Conservation (phyloP, 2,888 invertebrate species). For the Megastigmus dorsalis region DNA sequence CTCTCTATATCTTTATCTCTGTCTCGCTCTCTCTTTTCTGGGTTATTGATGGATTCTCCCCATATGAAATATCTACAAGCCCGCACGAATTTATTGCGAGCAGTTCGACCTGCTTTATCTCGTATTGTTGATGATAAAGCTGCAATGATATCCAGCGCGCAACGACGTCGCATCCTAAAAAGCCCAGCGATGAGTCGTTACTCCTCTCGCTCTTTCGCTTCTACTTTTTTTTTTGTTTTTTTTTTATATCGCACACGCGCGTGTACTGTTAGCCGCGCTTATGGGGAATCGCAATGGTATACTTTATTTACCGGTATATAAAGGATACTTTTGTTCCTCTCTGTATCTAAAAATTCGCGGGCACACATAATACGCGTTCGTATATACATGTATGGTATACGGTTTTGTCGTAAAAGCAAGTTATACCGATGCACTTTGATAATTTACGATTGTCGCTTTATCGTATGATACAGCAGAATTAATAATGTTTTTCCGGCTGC, state of each 20-base stretch:
- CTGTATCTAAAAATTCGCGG: slow-evolving; percentile 18
- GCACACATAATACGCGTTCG: neutral
- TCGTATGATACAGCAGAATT: slow-evolving; percentile 16
- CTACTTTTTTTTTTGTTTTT: too few relatives aligned
- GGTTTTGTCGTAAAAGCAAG: slow-evolving; percentile 32
- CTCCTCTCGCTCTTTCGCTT: slow-evolving; percentile 28
- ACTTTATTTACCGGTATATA: slow-evolving; percentile 42
- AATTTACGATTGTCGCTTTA: slow-evolving; percentile 23
- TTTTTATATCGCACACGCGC: slow-evolving; percentile 38
- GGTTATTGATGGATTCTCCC: slow-evolving; percentile 74
- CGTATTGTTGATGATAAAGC: slow-evolving; percentile 74
- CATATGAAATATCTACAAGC: slow-evolving; percentile 73
- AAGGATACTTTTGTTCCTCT: slow-evolving; percentile 40
- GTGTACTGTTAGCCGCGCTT: slow-evolving; percentile 21
- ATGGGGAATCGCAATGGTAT: slow-evolving; percentile 29
- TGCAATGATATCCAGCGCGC: slow-evolving; percentile 67
- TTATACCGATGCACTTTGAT: slow-evolving; percentile 35
- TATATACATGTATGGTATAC: too few relatives aligned
- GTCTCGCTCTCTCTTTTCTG: slow-evolving; percentile 40
- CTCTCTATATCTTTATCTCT: slow-evolving; percentile 26
- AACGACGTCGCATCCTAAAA: slow-evolving; percentile 62
- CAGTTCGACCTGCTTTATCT: slow-evolving; percentile 72
- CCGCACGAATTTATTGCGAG: slow-evolving; percentile 73
- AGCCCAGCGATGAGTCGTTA: slow-evolving; percentile 64
- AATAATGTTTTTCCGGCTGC: slow-evolving; percentile 17